phyloP scores from a whole-genome alignment of 2,113 vertebrate genomes.

The Glareola pratincola region DNA sequence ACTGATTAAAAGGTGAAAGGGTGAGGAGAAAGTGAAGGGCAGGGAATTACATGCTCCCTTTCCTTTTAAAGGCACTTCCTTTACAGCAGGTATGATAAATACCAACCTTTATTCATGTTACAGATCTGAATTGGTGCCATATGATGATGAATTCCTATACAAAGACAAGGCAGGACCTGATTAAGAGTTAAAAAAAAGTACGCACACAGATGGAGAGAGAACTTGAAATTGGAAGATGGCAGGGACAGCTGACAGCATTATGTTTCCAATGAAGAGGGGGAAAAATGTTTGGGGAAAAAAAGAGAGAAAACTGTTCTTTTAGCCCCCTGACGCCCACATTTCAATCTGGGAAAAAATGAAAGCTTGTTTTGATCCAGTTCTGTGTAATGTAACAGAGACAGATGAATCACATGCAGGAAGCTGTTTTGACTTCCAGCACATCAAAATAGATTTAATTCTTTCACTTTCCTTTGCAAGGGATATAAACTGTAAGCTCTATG shows the following conservation, averaged over 20 bases:
- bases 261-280: conserved; percentile 14
- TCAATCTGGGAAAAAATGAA: conserved; percentile 23
- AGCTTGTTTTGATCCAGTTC: not conserved
- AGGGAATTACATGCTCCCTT: conserved; percentile 72
- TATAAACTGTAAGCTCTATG: not conserved
- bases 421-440: conserved; percentile 49
- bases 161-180: conserved; percentile 75
- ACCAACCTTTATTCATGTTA: conserved; percentile 79
- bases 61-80: conserved; percentile 77
- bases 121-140: conserved; percentile 78
- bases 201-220: conserved; percentile 68
- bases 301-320: conserved; percentile 61
- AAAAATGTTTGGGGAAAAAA: not conserved
- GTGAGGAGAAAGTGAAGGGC: conserved; percentile 71
- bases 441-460: conserved; percentile 31
- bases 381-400: not conserved
- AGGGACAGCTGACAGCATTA: conserved; percentile 46
- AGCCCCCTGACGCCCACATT: conserved; percentile 42
- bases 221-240: conserved; percentile 53
- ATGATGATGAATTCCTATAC: conserved; percentile 75
- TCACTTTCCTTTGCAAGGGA: not conserved
- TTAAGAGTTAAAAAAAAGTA: conserved; percentile 65
- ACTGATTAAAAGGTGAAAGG: conserved; percentile 79
- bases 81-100: conserved; percentile 77
- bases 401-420: not conserved